Evolutionary conservation across 2,888 invertebrate species (phyloP).

Genomic region (Drosophila borealis): DNA sequence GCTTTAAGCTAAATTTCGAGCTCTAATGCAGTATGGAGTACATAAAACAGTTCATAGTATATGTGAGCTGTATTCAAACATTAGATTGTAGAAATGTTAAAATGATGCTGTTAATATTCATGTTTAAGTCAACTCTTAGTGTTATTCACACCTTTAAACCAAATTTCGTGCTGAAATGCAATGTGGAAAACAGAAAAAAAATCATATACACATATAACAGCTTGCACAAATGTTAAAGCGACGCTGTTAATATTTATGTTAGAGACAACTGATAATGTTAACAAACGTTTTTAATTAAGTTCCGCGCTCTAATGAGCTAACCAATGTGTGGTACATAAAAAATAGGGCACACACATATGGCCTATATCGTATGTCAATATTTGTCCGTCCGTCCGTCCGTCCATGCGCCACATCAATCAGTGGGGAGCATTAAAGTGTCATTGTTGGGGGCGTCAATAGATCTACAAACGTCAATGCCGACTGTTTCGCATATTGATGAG

Average conservation of each 20-base stretch:
- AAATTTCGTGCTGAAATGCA: no score
- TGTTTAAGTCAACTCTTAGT: no score
- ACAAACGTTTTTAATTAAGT: conserved; percentile 24
- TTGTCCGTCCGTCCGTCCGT: conserved; percentile 11
- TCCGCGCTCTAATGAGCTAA: conserved; percentile 32
- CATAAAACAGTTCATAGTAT: neutral
- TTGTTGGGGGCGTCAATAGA: conserved; percentile 72
- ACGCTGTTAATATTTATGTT: neutral
- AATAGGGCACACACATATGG: conserved; percentile 47
- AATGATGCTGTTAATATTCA: neutral
- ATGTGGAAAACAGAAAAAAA: no score
- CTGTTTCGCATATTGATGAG: conserved; percentile 65
- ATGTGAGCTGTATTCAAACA: neutral
- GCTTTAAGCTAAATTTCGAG: no score
- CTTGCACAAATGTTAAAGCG: neutral
- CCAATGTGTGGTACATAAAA: conserved; percentile 15
- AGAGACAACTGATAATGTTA: neutral
- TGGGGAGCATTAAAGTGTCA: conserved; percentile 71
- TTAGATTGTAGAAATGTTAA: neutral
- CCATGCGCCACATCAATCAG: conserved; percentile 69
- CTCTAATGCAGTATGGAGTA: no score
- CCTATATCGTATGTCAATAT: conserved; percentile 62
- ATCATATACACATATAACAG: neutral
- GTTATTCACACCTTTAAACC: no score
- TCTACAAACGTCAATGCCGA: conserved; percentile 74